Evolutionary conservation across 2,797 vertebrate genomes (phyloP).

Genomic region (Octomys mimax): DNA sequence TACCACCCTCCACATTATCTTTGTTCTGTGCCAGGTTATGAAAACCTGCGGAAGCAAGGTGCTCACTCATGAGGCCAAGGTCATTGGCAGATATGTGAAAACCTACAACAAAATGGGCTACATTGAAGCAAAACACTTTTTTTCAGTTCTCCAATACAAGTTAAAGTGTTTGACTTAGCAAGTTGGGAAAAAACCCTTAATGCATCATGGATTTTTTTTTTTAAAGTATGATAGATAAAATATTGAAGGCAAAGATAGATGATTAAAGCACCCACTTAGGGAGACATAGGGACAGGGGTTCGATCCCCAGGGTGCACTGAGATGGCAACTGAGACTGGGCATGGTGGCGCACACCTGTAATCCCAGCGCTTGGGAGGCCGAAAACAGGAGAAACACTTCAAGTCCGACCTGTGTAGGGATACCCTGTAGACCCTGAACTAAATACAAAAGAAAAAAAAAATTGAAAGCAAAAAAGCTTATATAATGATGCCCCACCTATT

Average conservation of each 20-base stretch:
- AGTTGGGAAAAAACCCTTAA: neutral
- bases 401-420: too few relatives aligned
- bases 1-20: neutral
- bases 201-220: neutral
- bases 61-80: slow-evolving; percentile 43
- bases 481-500: neutral
- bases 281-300: too few relatives aligned
- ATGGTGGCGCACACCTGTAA: too few relatives aligned
- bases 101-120: slow-evolving; percentile 1
- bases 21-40: neutral
- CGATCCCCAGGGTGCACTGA: too few relatives aligned
- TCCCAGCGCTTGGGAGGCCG: too few relatives aligned
- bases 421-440: too few relatives aligned
- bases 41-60: neutral
- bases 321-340: too few relatives aligned
- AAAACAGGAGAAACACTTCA: too few relatives aligned
- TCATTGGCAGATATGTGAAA: neutral
- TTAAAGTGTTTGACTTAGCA: neutral
- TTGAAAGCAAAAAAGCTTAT: slow-evolving; percentile 15
- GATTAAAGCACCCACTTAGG: too few relatives aligned
- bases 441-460: neutral
- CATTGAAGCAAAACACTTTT: neutral
- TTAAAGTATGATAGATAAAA: slow-evolving; percentile 11
- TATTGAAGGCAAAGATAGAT: slow-evolving; percentile 16
- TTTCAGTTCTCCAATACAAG: neutral